Evolutionary conservation across 2,888 invertebrate species (phyloP), one percentile per base, ranked within the genome.

Genomic region (Bembecia ichneumoniformis): DNA sequence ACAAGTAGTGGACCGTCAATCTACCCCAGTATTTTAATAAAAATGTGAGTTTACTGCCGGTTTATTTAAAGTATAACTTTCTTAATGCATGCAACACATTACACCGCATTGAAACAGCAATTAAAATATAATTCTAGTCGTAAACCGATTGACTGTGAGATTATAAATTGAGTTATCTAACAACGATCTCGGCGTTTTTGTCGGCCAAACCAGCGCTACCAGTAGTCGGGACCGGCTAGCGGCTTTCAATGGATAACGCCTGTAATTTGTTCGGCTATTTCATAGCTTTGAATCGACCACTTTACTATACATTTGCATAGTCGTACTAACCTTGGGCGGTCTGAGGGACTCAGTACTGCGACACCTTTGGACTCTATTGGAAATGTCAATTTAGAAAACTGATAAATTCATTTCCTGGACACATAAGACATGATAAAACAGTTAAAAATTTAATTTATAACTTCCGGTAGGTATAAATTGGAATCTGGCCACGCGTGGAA

Each of bases 251-350:
- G 43, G 44, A 44, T 44, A 15, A 16, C 17, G 44, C 44, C 17
- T 44, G 44, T 44, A 44, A 14, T 44, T 44, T 44, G 44, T 17
- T 13, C 44, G 44, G 4, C 40, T 40, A 40, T n/a, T 40, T 40
- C 44, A 11, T 44, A 44, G 44, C 3, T 15, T 13, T 3, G 16
- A 44, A 16, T 10, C 44, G 11, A 17, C 44, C 17, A 44, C 17
- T 10, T 44, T 16, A 17, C 13, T 44, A 15, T 44, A 15, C 62
- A 68, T 71, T 68, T 64, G 58, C 68, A 71, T 71, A 67, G 59
- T 58, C 52, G 52, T 55, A 52, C 58, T 57, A 64, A 68, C 70
- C 71, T 70, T 69, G 65, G 58, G 56, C 59, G 56, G 59, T 56
- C 59, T 57, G 28, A 40, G 40, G 40, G n/a, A 40, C 40, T 7